Conservation (phyloP, 2,888 invertebrate species). For the Drosophila atroscutellata region DNA sequence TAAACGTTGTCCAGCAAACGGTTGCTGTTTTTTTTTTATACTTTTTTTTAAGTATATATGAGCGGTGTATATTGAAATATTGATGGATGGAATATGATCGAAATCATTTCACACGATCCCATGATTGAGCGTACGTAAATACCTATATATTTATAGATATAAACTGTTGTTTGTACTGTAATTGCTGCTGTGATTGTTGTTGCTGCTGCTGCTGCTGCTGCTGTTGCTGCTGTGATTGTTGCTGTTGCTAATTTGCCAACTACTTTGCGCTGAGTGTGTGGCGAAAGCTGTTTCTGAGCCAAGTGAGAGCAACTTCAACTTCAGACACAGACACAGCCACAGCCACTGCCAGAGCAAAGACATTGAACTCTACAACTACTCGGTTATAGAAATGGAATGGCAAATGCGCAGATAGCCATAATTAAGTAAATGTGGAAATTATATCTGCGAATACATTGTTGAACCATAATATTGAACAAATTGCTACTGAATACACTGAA, state of each 20-base stretch:
- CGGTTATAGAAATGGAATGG: constrained; percentile 65
- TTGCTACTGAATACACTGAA: not conserved
- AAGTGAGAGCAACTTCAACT: constrained; percentile 61
- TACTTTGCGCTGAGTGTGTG: constrained; percentile 55
- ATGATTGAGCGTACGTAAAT: constrained; percentile 57
- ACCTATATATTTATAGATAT: constrained; percentile 19
- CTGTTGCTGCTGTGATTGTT: constrained; percentile 33
- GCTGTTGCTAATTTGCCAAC: constrained; percentile 78
- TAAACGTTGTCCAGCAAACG: constrained; percentile 66
- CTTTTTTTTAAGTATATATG: not conserved
- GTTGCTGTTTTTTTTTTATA: constrained; percentile 24
- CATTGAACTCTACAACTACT: constrained; percentile 62
- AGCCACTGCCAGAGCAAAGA: constrained; percentile 42
- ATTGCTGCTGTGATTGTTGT: constrained; percentile 49
- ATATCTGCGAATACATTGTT: constrained; percentile 24
- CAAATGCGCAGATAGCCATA: constrained; percentile 51
- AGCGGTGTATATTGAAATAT: constrained; percentile 51
- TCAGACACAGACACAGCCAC: not conserved
- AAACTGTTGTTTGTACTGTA: constrained; percentile 35
- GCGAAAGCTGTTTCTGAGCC: constrained; percentile 66
- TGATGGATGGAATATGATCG: constrained; percentile 76
- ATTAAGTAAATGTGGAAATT: constrained; percentile 71
- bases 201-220: constrained; percentile 25
- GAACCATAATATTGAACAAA: constrained; percentile 15
- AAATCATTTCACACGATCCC: constrained; percentile 78